Base-by-base conservation (phyloP, 53 echinoderm and acorn worm genomes). In the Mesocentrotus franciscanus region DNA sequence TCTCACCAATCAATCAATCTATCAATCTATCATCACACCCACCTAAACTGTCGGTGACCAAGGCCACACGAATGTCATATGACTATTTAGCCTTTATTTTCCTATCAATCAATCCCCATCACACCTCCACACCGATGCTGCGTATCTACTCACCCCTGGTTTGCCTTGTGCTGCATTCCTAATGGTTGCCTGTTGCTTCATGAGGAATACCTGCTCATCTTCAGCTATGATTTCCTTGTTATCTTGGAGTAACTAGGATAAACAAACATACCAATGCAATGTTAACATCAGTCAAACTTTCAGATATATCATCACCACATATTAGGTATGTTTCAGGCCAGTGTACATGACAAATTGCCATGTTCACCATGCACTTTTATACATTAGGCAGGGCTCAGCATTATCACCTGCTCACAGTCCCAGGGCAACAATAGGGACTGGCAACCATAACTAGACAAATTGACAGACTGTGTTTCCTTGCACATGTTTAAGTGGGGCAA, bases 171-270 rank as follows among this genome's bases (percentile, higher is more conserved):
- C 96, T 71, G 97, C 97, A 85, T 98, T 99, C 91, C 98, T 99
- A 71, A 99, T 96, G 90, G 98, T 93, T 60, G 97, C 96, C 93
- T 99, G 99, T 89, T 98, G 98, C 56, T 97, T 99, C 96, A 98
- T 97, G 85, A 99, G 95, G 97, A 99, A 99, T 75, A 98, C 97
- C 95, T 99, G 99, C 89, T 99, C 99, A 97, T 99, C 99, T 71
- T 99, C 99, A 29, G 98, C 99, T 61, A 85, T 92, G 32, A 97
- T 95, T 85, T 99, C 99, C 96, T 98, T 98, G 85, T 96, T 98
- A 90, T 99, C 99, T 98, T 99, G 99, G 79, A 97, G 92, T 24
- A 96, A 97, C 99, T 99, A 66, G 11, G 10, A 93, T 57, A 17
- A 78, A 60, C 10, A 93, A 35, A 57, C 15, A 93, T 33, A 93